These are phyloP conservation scores for Drosophila putrida DNA, from an alignment of 2,888 invertebrate genomes.

Conservation along the genomic window DNA sequence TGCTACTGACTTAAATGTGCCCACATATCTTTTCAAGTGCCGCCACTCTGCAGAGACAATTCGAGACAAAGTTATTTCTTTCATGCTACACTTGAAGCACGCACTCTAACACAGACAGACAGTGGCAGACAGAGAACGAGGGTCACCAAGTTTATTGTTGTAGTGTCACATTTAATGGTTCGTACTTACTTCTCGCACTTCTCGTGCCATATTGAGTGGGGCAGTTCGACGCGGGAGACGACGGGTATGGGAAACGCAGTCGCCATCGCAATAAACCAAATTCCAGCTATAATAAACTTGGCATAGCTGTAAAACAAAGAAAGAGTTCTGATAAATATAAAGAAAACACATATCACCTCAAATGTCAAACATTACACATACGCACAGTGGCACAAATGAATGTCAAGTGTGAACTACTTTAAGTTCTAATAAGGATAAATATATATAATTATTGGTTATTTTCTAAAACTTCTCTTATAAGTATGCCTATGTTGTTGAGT, in stretches of 20 bases:
- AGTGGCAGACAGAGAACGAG: not conserved
- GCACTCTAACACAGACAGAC: slow-evolving; percentile 1
- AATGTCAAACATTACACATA: slow-evolving; percentile 7
- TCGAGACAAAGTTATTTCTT: slow-evolving; percentile 44
- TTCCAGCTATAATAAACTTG: slow-evolving; percentile 84
- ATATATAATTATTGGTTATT: too few relatives aligned
- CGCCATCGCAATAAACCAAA: slow-evolving; percentile 88
- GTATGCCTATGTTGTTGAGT: too few relatives aligned
- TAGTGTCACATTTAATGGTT: slow-evolving; percentile 17
- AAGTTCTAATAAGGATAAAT: not conserved
- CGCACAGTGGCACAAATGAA: not conserved
- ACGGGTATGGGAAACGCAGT: slow-evolving; percentile 93
- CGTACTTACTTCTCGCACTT: slow-evolving; percentile 89
- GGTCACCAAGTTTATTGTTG: slow-evolving; percentile 6
- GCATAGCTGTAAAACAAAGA: slow-evolving; percentile 80
- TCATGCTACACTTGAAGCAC: slow-evolving; percentile 30
- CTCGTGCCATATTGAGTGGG: slow-evolving; percentile 87
- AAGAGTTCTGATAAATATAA: slow-evolving; percentile 19
- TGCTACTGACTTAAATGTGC: slow-evolving; percentile 38
- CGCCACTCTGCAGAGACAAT: slow-evolving; percentile 46
- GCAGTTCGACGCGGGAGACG: slow-evolving; percentile 89
- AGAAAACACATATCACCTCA: slow-evolving; percentile 1
- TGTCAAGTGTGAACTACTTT: not conserved
- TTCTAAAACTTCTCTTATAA: too few relatives aligned
- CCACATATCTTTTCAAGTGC: slow-evolving; percentile 38